Conservation (phyloP, 2,888 invertebrate species). For the Kryphioiulus occultus region DNA sequence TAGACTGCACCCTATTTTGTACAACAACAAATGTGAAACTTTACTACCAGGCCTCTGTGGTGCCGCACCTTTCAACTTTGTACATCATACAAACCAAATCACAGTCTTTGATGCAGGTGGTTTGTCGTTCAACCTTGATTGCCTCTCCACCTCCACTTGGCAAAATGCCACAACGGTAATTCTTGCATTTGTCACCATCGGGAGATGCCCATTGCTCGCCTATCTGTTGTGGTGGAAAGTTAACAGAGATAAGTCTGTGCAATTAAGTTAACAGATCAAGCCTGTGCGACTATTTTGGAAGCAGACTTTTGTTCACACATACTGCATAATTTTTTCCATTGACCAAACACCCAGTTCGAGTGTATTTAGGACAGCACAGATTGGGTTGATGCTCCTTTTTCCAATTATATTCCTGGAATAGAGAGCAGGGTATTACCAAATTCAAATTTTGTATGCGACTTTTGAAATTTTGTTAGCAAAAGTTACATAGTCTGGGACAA, state of each 20-base stretch:
- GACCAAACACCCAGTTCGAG: conserved; percentile 69
- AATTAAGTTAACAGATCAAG: neutral
- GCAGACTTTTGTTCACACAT: neutral
- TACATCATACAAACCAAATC: conserved; percentile 61
- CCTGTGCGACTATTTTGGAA: neutral
- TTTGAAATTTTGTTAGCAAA: too few relatives aligned
- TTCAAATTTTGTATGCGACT: too few relatives aligned
- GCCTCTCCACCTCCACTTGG: conserved; percentile 66
- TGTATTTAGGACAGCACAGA: conserved; percentile 72
- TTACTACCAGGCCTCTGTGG: conserved; percentile 65
- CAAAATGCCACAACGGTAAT: conserved; percentile 66
- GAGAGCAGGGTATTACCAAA: too few relatives aligned
- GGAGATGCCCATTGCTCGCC: conserved; percentile 71
- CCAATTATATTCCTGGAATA: conserved; percentile 66
- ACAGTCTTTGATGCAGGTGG: conserved; percentile 68
- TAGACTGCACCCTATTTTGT: conserved; percentile 55
- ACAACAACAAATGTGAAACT: conserved; percentile 56
- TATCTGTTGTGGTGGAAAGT: conserved; percentile 62
- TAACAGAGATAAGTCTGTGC: neutral
- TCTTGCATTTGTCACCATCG: conserved; percentile 68
- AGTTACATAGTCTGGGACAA: too few relatives aligned
- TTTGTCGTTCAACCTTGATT: conserved; percentile 67
- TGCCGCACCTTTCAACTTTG: neutral
- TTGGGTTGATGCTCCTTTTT: conserved; percentile 67
- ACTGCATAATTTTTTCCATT: conserved; percentile 55